A percentile compares a stretch with the other conserved stretches of the same genome.
These are phyloP conservation scores for Ganaspis brasiliensis DNA, from an alignment of 2,888 invertebrate genomes.

Conservation along the genomic window DNA sequence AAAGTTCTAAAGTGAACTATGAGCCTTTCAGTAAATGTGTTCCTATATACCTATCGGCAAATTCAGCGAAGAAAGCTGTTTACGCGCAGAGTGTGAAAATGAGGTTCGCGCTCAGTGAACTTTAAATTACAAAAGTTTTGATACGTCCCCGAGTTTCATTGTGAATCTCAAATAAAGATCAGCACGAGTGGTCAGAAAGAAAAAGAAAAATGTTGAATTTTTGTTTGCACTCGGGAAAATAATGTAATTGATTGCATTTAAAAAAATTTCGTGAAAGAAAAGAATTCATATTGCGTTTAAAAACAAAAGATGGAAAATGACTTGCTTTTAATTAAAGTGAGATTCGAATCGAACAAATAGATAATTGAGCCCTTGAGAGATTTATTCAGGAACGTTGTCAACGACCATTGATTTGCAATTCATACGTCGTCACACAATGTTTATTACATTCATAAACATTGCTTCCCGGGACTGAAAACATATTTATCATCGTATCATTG, in stretches of 20 bases:
- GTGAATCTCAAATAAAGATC: slow-evolving; percentile 53
- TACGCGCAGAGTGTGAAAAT: slow-evolving; percentile 70
- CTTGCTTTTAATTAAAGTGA: slow-evolving; percentile 39
- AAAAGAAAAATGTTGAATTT: slow-evolving; percentile 10
- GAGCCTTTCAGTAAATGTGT: background rate
- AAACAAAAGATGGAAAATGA: background rate
- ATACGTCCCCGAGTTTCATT: slow-evolving; percentile 55
- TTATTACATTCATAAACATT: slow-evolving; percentile 72
- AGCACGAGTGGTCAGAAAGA: slow-evolving; percentile 53
- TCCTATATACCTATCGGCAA: slow-evolving; percentile 2
- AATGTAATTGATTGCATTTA: background rate
- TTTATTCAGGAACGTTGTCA: slow-evolving; percentile 63
- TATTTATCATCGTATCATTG: slow-evolving; percentile 68
- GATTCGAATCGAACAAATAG: slow-evolving; percentile 20
- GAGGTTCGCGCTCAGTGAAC: slow-evolving; percentile 70
- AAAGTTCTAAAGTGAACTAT: slow-evolving; percentile 12
- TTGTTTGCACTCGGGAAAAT: background rate
- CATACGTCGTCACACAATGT: slow-evolving; percentile 67
- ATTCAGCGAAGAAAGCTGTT: slow-evolving; percentile 40
- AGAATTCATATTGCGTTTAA: background rate
- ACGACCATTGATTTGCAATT: slow-evolving; percentile 70
- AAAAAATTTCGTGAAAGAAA: background rate
- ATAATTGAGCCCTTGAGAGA: slow-evolving; percentile 51
- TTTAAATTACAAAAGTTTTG: slow-evolving; percentile 78
- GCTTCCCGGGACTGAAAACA: slow-evolving; percentile 60